These are phyloP conservation scores for Cichlasoma orientale DNA, from an alignment of 2,797 vertebrate genomes.

Conservation along the genomic window DNA sequence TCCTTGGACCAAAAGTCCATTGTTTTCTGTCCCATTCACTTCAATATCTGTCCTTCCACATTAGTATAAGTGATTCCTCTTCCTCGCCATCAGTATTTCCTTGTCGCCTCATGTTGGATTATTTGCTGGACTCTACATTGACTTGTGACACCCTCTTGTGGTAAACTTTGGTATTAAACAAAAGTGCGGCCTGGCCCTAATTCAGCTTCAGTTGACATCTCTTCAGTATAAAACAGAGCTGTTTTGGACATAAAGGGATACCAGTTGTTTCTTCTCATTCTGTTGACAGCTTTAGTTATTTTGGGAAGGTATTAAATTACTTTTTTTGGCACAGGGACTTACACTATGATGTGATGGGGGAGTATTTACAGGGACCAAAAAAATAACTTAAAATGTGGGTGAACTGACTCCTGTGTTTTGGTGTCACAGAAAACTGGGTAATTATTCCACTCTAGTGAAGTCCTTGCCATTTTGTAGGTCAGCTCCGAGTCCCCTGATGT, in stretches of 20 bases:
- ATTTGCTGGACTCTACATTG: no score
- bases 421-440: conserved; percentile 11
- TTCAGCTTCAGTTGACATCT: not conserved
- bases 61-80: not conserved
- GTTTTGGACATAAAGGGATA: not conserved
- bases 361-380: not conserved
- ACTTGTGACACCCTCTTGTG: not conserved
- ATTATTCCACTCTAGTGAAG: conserved; percentile 10
- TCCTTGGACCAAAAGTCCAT: no score
- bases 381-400: conserved; percentile 2
- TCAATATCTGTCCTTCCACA: not conserved
- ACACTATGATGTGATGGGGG: not conserved
- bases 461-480: conserved; percentile 37
- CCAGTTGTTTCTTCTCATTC: no score
- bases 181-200: not conserved
- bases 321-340: not conserved
- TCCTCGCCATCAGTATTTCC: not conserved
- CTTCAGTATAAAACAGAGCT: not conserved
- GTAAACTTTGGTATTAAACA: not conserved
- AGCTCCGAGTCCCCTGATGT: conserved; percentile 22
- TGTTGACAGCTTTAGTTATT: no score
- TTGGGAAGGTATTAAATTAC: no score
- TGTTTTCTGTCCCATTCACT: no score
- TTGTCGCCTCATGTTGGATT: no score
- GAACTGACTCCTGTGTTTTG: not conserved